phyloP scores from a whole-genome alignment of 2,797 vertebrate species.

The Discoglossus pictus region DNA sequence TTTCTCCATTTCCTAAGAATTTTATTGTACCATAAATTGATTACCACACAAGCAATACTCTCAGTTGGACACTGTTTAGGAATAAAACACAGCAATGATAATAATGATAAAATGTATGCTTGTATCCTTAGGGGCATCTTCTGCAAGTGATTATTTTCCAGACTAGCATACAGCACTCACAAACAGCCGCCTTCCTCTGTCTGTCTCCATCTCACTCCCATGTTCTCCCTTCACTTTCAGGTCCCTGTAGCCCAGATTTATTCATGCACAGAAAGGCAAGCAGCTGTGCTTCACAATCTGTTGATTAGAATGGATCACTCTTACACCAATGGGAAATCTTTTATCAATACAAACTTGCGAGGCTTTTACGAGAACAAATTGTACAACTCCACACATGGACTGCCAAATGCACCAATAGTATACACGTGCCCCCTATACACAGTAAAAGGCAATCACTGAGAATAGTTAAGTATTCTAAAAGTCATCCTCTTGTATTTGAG shows the following conservation, averaged over 20 bases:
- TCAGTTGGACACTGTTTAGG: conserved; percentile 13
- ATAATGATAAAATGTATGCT: conserved; percentile 41
- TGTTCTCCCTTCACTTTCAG: conserved; percentile 38
- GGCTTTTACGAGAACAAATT: conserved; percentile 42
- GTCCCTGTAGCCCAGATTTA: conserved; percentile 38
- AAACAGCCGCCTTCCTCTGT: conserved; percentile 26
- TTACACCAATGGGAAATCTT: conserved; percentile 49
- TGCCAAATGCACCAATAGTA: conserved; percentile 16
- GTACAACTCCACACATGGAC: conserved; percentile 32
- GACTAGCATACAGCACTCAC: conserved; percentile 24
- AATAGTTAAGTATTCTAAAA: no score
- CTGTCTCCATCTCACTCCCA: conserved; percentile 31
- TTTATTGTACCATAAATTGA: conserved; percentile 9
- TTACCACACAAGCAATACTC: conserved; percentile 3
- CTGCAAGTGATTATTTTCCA: conserved; percentile 43
- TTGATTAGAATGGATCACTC: conserved; percentile 48
- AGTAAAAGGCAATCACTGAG: neutral
- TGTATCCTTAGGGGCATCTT: conserved; percentile 22
- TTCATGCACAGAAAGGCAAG: conserved; percentile 47
- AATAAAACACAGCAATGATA: conserved; percentile 32
- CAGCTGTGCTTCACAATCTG: conserved; percentile 48
- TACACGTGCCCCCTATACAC: conserved; percentile 3
- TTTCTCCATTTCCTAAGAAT: neutral
- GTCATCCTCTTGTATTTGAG: no score
- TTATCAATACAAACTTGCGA: conserved; percentile 44